Base-by-base conservation (phyloP, 2,113 vertebrate genomes). In the Cheirogaleus medius region DNA sequence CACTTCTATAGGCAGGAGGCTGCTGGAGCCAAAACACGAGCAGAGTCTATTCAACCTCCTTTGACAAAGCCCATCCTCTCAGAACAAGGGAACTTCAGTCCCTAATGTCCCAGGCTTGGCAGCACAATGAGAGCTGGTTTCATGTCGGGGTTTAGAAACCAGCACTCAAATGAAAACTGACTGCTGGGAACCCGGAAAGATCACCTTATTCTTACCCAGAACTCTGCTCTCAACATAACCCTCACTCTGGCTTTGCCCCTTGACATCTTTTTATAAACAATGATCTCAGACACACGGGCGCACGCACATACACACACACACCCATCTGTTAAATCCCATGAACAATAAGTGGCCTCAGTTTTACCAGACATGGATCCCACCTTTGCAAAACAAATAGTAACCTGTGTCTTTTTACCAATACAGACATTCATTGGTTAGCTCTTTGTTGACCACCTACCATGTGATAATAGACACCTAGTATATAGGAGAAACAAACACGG, bases 71-170 rank as follows among this genome's bases (percentile, higher is more conserved):
- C 56, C 64, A n/a, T 76, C 95, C 84, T 37, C 52, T 37, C 74
- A 3, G 81, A 89, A 96, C 85, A 97, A 95, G 84, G 88, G 60
- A 6, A 20, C 93, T 80, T 92, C 89, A 74, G 94, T 94, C 44
- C 73, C 91, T 13, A 0, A 11, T 7, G 63, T 71, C 68, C 27
- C 54, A 21, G 63, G 68, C 89, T 86, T 89, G 80, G 94, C 92
- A 82, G 74, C 83, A 34, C 80, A 13, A 12, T 21, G 85, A 68
- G 15, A 81, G 27, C 47, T 11, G 63, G 54, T n/a, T 63, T 56
- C 92, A 42, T 11, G 44, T 18, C 5, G 0, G 11, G 52, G 9
- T 60, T 90, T 47, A 66, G 56, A 81, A 88, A 58, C 27, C 56
- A 42, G 52, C 4, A 18, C 56, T 68, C 81, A 58, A 20, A 58